phyloP scores from a whole-genome alignment of 2,888 invertebrate genomes.

The Meiosimyza decipiens region DNA sequence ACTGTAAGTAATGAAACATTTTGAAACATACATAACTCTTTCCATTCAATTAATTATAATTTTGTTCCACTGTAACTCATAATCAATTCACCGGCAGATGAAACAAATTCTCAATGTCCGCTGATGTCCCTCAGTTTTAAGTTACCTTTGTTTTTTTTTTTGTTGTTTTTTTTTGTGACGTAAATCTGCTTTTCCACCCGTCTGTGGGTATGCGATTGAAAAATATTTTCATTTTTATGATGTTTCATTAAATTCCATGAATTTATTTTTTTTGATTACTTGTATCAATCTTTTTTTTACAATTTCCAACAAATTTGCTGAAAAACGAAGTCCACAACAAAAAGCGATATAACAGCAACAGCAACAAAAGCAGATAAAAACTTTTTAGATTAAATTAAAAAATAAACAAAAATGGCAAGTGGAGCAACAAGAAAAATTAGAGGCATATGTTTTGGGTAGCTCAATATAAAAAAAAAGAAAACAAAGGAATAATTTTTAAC shows the following conservation, averaged over 20 bases:
- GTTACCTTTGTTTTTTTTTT: too few relatives aligned
- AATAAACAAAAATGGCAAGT: background rate
- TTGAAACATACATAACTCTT: too few relatives aligned
- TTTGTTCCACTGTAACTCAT: too few relatives aligned
- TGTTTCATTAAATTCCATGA: conserved; percentile 23
- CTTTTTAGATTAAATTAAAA: conserved; percentile 25
- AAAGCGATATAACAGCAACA: too few relatives aligned
- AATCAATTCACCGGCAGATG: too few relatives aligned
- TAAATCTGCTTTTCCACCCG: background rate
- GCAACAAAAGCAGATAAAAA: background rate
- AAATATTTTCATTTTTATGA: conserved; percentile 25
- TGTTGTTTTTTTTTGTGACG: too few relatives aligned
- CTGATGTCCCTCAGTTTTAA: too few relatives aligned
- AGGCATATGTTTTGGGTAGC: conserved; percentile 8
- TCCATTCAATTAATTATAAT: too few relatives aligned
- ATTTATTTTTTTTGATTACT: conserved; percentile 1
- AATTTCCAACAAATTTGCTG: too few relatives aligned
- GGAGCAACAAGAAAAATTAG: background rate
- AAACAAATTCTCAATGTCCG: too few relatives aligned
- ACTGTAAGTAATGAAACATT: too few relatives aligned
- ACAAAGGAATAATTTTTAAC: background rate
- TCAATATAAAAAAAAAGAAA: conserved; percentile 16
- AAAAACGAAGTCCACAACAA: too few relatives aligned
- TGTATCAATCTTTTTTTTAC: background rate
- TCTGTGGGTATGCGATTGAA: background rate